phyloP scores from a whole-genome alignment of 2,797 vertebrate species.

The Falco biarmicus region DNA sequence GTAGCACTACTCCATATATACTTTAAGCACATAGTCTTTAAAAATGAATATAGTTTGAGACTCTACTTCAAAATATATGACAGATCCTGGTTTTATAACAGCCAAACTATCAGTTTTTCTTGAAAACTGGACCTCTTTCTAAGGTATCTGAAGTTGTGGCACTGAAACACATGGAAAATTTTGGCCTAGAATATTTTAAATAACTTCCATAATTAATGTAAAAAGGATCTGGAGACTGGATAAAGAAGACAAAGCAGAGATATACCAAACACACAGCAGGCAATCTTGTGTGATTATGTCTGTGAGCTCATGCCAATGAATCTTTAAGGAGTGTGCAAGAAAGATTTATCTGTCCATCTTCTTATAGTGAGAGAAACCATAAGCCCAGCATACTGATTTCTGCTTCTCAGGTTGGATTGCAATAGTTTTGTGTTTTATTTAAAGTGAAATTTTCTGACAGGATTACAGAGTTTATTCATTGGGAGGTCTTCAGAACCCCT shows the following conservation, averaged over 20 bases:
- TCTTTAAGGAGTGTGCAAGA: background rate
- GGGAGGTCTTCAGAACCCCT: background rate
- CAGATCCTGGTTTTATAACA: background rate
- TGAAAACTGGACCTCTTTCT: background rate
- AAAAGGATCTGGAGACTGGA: background rate
- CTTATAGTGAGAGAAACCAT: background rate
- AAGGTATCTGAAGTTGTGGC: background rate
- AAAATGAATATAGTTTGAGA: background rate
- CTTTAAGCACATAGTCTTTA: background rate
- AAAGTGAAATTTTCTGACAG: background rate
- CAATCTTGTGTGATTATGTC: background rate
- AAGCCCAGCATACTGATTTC: background rate
- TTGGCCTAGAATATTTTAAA: background rate
- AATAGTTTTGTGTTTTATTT: background rate
- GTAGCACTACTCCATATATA: background rate
- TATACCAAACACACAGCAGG: background rate
- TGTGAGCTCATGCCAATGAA: background rate
- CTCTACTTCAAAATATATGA: background rate
- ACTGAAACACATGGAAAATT: background rate
- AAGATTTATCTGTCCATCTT: background rate
- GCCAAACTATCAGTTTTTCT: background rate
- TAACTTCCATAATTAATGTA: background rate
- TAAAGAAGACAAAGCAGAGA: background rate
- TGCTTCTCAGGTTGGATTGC: background rate
- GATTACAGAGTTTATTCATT: background rate